Conservation (phyloP, 2,113 vertebrate species). For the Caloenas nicobarica region DNA sequence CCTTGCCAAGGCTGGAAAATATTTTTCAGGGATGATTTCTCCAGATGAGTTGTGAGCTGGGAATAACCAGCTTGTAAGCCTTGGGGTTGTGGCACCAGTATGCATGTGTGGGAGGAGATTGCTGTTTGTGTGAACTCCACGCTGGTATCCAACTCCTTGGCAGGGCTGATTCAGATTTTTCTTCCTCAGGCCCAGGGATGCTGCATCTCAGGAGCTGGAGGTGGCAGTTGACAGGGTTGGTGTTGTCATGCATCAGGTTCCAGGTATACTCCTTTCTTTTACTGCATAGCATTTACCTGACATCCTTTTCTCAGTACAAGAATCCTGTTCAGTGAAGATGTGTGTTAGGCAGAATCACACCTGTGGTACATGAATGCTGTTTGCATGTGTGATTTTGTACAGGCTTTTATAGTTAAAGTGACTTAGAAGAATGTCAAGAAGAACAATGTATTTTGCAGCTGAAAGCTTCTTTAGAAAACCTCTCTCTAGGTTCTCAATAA, state of each 20-base stretch:
- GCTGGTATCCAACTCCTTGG: background rate
- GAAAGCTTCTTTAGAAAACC: background rate
- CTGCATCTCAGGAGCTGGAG: background rate
- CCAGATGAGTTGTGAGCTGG: background rate
- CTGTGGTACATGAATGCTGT: background rate
- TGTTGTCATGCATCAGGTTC: background rate
- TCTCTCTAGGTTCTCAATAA: background rate
- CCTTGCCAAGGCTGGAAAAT: slow-evolving; percentile 20
- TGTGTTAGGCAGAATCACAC: background rate
- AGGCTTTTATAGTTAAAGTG: background rate
- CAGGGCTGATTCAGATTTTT: background rate
- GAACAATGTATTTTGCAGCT: background rate
- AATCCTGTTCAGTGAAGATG: background rate
- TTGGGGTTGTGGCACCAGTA: rapidly evolving
- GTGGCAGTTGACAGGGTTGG: background rate
- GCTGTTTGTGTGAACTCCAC: background rate
- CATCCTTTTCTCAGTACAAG: background rate
- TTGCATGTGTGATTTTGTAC: background rate
- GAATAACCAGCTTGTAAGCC: background rate
- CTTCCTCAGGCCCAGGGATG: background rate
- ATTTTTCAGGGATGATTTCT: slow-evolving; percentile 1
- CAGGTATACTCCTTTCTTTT: background rate
- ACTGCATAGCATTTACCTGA: background rate
- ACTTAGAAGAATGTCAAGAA: background rate
- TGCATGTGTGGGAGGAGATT: background rate